phyloP scores from a whole-genome alignment of 2,797 vertebrate species.

The Sebastes variabilis region DNA sequence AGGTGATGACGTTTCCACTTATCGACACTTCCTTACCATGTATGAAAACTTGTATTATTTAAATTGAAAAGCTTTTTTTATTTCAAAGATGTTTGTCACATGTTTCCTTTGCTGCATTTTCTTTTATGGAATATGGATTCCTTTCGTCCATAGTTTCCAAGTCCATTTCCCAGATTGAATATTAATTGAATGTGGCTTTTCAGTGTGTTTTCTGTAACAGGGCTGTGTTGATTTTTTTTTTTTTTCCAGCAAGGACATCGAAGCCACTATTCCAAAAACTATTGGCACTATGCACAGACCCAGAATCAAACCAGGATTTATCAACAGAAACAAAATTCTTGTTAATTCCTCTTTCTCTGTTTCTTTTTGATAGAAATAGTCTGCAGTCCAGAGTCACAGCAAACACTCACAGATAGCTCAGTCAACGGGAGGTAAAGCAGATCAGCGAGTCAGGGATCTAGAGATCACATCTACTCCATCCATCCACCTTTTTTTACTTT shows the following conservation, averaged over 20 bases:
- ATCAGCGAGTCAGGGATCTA: constrained; percentile 29
- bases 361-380: not conserved
- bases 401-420: constrained; percentile 2
- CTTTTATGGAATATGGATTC: not conserved
- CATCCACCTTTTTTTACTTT: constrained; percentile 25
- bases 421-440: constrained; percentile 26
- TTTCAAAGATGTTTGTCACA: not conserved
- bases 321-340: not conserved
- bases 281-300: not conserved
- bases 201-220: not conserved
- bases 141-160: not conserved
- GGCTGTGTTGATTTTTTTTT: not conserved
- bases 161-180: constrained; percentile 39
- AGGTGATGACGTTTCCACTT: not conserved
- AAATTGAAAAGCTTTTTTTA: not conserved
- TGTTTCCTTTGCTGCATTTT: not conserved
- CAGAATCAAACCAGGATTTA: not conserved
- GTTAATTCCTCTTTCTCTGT: not conserved
- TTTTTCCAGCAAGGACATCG: not conserved
- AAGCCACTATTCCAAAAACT: not conserved
- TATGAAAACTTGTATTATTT: not conserved
- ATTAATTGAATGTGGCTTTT: constrained; percentile 21
- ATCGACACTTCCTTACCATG: not conserved
- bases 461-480: constrained; percentile 42
- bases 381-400: constrained; percentile 22